Conservation (phyloP, 37 sponge, comb jelly and placozoan genomes). For the Geodia barretti region DNA sequence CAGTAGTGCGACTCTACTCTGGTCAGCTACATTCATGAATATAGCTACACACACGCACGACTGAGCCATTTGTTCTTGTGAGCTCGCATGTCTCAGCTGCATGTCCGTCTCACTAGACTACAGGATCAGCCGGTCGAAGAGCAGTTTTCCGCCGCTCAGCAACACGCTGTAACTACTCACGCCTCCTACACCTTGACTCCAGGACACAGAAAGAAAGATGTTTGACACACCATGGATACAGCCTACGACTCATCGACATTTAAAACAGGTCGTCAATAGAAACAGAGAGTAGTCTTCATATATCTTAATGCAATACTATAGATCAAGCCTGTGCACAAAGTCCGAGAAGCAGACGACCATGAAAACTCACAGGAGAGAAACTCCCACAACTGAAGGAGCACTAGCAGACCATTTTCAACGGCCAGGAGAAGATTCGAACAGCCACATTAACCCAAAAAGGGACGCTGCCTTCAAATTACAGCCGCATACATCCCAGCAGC, state of each 20-base stretch:
- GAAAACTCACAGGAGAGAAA: too few relatives aligned
- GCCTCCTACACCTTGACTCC: not conserved
- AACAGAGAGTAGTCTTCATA: too few relatives aligned
- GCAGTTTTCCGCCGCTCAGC: not conserved
- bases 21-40: not conserved
- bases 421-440: too few relatives aligned
- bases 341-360: too few relatives aligned
- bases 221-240: too few relatives aligned
- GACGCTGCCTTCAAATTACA: too few relatives aligned
- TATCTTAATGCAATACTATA: too few relatives aligned
- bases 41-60: not conserved
- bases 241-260: not conserved
- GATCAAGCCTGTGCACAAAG: not conserved
- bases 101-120: not conserved
- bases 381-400: not conserved
- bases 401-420: not conserved
- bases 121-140: not conserved
- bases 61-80: not conserved
- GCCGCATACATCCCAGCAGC: too few relatives aligned
- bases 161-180: not conserved
- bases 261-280: too few relatives aligned
- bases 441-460: too few relatives aligned
- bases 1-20: too few relatives aligned
- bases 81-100: not conserved
- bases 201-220: not conserved